Conservation (phyloP, 2,888 invertebrate genomes). For the Anorthoa munda region DNA sequence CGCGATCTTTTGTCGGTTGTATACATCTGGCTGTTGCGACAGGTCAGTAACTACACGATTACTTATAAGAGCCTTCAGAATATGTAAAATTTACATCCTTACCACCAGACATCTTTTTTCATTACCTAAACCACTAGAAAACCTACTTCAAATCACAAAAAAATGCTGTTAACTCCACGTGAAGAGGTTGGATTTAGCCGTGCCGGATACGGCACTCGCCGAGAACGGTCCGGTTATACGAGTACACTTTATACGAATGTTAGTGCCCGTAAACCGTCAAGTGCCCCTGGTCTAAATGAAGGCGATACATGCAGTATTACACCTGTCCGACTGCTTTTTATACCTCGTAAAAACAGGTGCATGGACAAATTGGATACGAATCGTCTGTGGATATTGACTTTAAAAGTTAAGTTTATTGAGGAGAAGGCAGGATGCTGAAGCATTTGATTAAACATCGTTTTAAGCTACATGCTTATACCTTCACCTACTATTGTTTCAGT, state of each 20-base stretch:
- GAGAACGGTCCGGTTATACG: constrained; percentile 64
- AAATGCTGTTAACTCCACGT: constrained; percentile 55
- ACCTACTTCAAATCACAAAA: constrained; percentile 53
- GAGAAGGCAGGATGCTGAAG: neutral
- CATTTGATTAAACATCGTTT: neutral
- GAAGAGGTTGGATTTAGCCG: constrained; percentile 60
- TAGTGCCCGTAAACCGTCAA: constrained; percentile 68
- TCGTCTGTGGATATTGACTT: constrained; percentile 3
- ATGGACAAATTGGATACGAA: constrained; percentile 55
- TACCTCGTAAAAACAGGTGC: constrained; percentile 54
- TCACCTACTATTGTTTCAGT: neutral
- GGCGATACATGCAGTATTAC: constrained; percentile 60
- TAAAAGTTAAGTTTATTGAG: constrained; percentile 2
- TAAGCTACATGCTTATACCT: too few species aligned
- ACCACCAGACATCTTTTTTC: neutral
- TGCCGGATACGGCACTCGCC: constrained; percentile 38
- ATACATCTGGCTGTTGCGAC: too few species aligned
- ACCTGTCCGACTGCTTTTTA: constrained; percentile 64
- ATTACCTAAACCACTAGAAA: neutral
- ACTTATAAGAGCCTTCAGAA: neutral
- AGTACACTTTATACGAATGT: constrained; percentile 64
- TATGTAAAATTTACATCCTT: neutral
- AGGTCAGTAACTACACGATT: too few species aligned
- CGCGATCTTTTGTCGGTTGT: too few species aligned
- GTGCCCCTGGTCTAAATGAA: constrained; percentile 62